phyloP scores from a whole-genome alignment of 2,888 invertebrate genomes.

The Pyralis farinalis region DNA sequence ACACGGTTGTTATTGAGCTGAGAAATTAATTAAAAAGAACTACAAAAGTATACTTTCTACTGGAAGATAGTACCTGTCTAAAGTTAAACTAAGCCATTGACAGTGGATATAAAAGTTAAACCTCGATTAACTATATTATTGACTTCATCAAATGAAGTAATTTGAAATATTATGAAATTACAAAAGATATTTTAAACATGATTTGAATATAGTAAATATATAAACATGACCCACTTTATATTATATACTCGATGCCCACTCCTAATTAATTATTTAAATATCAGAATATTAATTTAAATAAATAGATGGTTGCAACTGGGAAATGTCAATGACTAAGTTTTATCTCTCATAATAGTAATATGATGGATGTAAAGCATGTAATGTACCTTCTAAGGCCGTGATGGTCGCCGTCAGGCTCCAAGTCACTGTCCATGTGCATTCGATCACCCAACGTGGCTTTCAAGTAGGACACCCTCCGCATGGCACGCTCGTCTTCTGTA shows the following conservation, averaged over 20 bases:
- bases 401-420: constrained; percentile 82
- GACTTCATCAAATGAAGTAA: too few relatives aligned
- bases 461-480: constrained; percentile 95
- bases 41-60: constrained; percentile 23
- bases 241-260: too few relatives aligned
- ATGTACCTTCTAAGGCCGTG: constrained; percentile 83
- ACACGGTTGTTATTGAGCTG: not conserved
- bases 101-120: not conserved
- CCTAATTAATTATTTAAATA: too few relatives aligned
- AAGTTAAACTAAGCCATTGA: constrained; percentile 5
- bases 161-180: too few relatives aligned
- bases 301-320: too few relatives aligned
- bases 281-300: too few relatives aligned
- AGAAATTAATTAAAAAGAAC: constrained; percentile 20
- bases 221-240: too few relatives aligned
- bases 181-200: too few relatives aligned
- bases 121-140: too few relatives aligned
- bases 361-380: constrained; percentile 9
- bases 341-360: not conserved
- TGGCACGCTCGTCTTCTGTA: constrained; percentile 92
- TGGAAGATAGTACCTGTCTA: constrained; percentile 14
- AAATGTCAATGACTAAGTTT: not conserved
- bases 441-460: constrained; percentile 94
- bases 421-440: constrained; percentile 86
- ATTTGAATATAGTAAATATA: too few relatives aligned